These are phyloP conservation scores for Athrips mouffetella DNA, from an alignment of 2,888 invertebrate species.

Conservation along the genomic window DNA sequence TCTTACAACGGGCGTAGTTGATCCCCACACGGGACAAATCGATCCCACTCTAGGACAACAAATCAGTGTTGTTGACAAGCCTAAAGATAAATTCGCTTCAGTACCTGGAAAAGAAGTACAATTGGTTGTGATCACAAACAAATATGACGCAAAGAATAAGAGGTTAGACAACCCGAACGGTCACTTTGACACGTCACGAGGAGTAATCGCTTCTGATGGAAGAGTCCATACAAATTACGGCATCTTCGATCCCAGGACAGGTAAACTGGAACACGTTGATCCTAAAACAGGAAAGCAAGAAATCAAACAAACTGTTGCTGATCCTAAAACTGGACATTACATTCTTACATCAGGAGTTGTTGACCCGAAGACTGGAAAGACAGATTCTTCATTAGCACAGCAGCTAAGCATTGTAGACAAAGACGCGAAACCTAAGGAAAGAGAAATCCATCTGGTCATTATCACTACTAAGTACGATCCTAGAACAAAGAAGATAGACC, in stretches of 20 bases:
- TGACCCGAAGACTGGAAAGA: constrained; percentile 78
- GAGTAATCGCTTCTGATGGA: constrained; percentile 56
- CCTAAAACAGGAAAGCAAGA: constrained; percentile 77
- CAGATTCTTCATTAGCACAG: constrained; percentile 74
- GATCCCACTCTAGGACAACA: constrained; percentile 78
- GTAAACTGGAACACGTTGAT: constrained; percentile 74
- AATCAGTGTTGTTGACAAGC: constrained; percentile 64
- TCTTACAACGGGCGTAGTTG: constrained; percentile 75
- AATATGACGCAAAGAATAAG: constrained; percentile 77
- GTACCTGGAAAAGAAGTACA: constrained; percentile 70
- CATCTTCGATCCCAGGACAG: constrained; percentile 75
- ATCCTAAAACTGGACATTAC: constrained; percentile 76
- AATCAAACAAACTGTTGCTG: constrained; percentile 76
- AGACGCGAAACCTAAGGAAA: constrained; percentile 58
- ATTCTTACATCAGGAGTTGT: constrained; percentile 74
- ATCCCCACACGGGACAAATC: constrained; percentile 76
- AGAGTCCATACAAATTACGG: constrained; percentile 75
- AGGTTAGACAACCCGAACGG: constrained; percentile 76
- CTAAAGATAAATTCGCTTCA: constrained; percentile 58
- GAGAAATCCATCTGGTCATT: constrained; percentile 78
- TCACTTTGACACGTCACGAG: constrained; percentile 68
- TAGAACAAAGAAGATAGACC: constrained; percentile 67
- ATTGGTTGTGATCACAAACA: constrained; percentile 74
- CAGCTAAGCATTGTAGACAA: constrained; percentile 74
- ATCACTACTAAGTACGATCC: constrained; percentile 81